These are phyloP conservation scores for Cyphomyrmex costatus DNA, from an alignment of 1,140 invertebrate species.

Conservation along the genomic window DNA sequence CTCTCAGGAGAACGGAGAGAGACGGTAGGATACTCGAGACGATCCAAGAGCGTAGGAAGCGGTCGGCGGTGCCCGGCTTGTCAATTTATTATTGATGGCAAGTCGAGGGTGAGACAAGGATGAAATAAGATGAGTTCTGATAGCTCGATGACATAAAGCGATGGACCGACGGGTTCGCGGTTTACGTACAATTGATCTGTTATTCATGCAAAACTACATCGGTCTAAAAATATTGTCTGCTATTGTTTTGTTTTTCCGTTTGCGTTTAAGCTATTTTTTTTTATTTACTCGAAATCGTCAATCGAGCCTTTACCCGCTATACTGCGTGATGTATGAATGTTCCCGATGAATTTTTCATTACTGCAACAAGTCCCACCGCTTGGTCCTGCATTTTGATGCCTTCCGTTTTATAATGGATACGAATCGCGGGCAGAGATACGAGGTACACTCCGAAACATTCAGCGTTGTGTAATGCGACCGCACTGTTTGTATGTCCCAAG, in stretches of 20 bases:
- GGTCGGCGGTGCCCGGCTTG: not conserved
- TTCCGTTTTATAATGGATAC: conserved; percentile 45
- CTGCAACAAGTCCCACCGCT: conserved; percentile 42
- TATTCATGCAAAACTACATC: conserved; percentile 24
- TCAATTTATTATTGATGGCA: conserved; percentile 1
- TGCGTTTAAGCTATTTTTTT: conserved; percentile 30
- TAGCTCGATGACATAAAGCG: conserved; percentile 8
- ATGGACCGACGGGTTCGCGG: conserved; percentile 5
- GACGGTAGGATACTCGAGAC: not conserved
- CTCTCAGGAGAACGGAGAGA: conserved; percentile 6
- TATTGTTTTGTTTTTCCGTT: conserved; percentile 17
- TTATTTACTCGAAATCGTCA: conserved; percentile 40
- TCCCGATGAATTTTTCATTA: conserved; percentile 53
- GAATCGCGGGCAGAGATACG: not conserved
- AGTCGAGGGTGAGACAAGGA: not conserved
- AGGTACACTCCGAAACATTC: conserved; percentile 9
- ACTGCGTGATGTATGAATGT: conserved; percentile 38
- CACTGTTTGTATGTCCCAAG: conserved; percentile 9
- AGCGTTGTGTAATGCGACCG: conserved; percentile 16
- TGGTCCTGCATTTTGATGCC: conserved; percentile 32
- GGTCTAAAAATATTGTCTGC: conserved; percentile 23
- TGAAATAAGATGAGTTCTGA: not conserved
- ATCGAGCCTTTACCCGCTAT: conserved; percentile 22
- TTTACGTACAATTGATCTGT: conserved; percentile 20
- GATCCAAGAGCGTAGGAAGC: conserved; percentile 48